Conservation (phyloP, 2,797 vertebrate genomes). For the Mormyrus proboscirostris region DNA sequence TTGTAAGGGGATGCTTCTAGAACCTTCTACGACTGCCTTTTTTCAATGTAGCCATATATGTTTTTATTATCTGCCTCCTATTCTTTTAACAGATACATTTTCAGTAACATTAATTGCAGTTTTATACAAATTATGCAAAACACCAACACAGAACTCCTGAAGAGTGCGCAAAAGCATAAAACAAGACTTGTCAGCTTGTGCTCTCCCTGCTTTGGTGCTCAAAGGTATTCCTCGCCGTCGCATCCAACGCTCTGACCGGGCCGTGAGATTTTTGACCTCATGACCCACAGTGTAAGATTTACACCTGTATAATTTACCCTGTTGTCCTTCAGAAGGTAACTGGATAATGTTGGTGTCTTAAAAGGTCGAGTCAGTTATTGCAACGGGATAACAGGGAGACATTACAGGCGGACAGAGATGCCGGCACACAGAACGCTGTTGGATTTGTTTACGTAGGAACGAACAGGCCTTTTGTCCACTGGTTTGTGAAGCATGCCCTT, state of each 20-base stretch:
- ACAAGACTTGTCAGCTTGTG: neutral
- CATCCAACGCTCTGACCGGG: neutral
- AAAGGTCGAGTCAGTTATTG: constrained; percentile 58
- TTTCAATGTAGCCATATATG: neutral
- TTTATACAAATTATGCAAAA: neutral
- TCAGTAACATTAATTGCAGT: neutral
- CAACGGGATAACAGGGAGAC: constrained; percentile 36
- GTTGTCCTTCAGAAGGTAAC: constrained; percentile 60
- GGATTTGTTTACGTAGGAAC: constrained; percentile 5
- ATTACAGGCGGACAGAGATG: constrained; percentile 8
- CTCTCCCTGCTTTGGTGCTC: neutral
- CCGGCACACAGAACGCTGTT: neutral
- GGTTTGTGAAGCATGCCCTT: neutral
- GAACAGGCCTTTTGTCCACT: neutral
- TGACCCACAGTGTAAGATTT: constrained; percentile 46
- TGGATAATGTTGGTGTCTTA: constrained; percentile 49
- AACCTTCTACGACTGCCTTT: neutral
- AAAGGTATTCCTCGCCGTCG: neutral
- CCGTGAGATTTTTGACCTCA: constrained; percentile 28
- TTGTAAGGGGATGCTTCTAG: neutral
- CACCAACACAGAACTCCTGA: neutral
- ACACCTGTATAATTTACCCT: constrained; percentile 49
- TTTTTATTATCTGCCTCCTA: neutral
- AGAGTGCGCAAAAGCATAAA: neutral
- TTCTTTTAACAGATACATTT: neutral